phyloP scores from a whole-genome alignment of 1,140 invertebrate genomes.

The Helicoverpa armigera region DNA sequence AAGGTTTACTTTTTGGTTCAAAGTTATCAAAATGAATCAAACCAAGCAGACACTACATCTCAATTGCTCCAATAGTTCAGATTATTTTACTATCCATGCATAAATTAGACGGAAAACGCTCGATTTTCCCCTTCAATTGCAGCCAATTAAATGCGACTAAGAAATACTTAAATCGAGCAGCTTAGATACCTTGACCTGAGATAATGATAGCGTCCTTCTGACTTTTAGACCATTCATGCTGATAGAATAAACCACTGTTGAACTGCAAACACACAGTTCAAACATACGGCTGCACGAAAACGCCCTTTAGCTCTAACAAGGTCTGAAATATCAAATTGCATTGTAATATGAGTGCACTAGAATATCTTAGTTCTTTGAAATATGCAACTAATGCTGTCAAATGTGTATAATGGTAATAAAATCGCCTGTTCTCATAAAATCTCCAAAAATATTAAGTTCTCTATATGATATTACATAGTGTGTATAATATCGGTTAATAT shows the following conservation, averaged over 20 bases:
- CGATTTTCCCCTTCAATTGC: slow-evolving; percentile 5
- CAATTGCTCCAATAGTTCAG: background rate
- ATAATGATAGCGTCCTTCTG: slow-evolving; percentile 38
- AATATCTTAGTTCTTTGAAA: background rate
- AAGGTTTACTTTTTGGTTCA: no score
- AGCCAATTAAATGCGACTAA: slow-evolving; percentile 7
- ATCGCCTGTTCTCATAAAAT: no score
- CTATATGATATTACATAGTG: slow-evolving; percentile 1
- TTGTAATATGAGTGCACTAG: background rate
- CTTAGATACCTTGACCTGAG: slow-evolving; percentile 38
- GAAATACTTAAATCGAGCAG: background rate
- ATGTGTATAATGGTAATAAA: no score
- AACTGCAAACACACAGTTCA: background rate
- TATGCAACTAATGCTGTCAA: no score
- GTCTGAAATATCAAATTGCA: slow-evolving; percentile 4
- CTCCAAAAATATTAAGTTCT: slow-evolving; percentile 20
- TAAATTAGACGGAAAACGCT: background rate
- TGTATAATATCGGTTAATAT: background rate
- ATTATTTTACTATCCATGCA: background rate
- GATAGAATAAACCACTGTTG: background rate
- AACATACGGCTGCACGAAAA: slow-evolving; percentile 36
- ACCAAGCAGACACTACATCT: no score
- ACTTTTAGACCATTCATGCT: slow-evolving; percentile 39
- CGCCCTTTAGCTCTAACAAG: slow-evolving; percentile 13
- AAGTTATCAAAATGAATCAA: no score